Evolutionary conservation across 2,888 invertebrate species (phyloP).

Genomic region (Thereva unica): DNA sequence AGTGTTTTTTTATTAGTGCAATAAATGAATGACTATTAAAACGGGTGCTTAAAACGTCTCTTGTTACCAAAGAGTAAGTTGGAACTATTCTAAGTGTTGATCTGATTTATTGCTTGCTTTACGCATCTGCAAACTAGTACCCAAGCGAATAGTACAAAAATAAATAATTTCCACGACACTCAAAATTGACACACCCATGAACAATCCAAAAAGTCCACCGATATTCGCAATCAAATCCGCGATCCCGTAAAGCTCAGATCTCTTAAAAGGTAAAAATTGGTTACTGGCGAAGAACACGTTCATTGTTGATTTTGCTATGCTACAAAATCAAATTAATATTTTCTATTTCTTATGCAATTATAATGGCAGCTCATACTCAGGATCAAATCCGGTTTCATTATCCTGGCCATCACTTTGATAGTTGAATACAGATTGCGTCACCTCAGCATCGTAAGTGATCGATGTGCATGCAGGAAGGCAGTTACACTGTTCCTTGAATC

Average conservation of each 20-base stretch:
- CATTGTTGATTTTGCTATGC: conserved; percentile 9
- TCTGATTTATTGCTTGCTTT: conserved; percentile 3
- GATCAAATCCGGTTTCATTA: background rate
- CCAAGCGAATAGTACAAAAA: conserved; percentile 55
- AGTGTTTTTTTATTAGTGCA: no score
- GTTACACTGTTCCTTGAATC: conserved; percentile 56
- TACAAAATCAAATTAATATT: conserved; percentile 1
- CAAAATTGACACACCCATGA: conserved; percentile 44
- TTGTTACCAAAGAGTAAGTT: no score
- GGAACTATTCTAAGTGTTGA: no score
- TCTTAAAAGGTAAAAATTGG: conserved; percentile 64
- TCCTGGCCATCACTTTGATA: background rate
- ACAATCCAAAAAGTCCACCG: conserved; percentile 62
- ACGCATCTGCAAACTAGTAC: conserved; percentile 53
- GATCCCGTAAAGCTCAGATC: conserved; percentile 65
- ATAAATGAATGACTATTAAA: no score
- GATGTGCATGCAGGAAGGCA: conserved; percentile 69
- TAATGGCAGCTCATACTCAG: background rate
- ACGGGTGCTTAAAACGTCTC: no score
- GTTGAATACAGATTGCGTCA: conserved; percentile 61
- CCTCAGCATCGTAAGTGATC: conserved; percentile 67
- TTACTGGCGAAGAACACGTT: conserved; percentile 47
- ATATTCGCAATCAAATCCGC: conserved; percentile 67
- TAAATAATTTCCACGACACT: conserved; percentile 58
- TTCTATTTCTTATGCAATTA: background rate